Percentiles rank a stretch among this genome's conserved stretches.
These are phyloP conservation scores for Chionis minor DNA, from an alignment of 2,113 vertebrate species.

Conservation along the genomic window DNA sequence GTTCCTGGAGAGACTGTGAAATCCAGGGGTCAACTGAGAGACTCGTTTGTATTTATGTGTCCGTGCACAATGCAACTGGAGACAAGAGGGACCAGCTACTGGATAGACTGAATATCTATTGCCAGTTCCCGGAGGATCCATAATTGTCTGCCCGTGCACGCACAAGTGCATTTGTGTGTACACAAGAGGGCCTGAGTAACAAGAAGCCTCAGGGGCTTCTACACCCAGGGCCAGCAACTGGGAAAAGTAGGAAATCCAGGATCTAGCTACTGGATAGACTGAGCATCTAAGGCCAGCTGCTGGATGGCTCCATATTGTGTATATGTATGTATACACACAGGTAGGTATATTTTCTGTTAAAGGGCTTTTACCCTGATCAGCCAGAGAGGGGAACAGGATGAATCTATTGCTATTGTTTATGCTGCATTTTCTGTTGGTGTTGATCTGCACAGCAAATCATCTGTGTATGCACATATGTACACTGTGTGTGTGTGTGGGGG, in stretches of 20 bases:
- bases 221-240: neutral
- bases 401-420: neutral
- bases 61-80: neutral
- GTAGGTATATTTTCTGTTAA: neutral
- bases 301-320: neutral
- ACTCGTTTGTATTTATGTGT: neutral
- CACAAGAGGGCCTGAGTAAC: neutral
- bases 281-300: neutral
- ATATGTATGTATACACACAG: neutral
- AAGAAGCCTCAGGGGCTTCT: neutral
- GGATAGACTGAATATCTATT: neutral
- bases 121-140: neutral
- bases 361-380: neutral
- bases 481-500: neutral
- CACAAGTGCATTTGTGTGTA: fast-evolving
- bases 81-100: neutral
- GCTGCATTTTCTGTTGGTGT: neutral
- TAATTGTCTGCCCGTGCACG: neutral
- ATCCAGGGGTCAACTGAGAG: neutral
- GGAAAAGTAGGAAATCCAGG: neutral
- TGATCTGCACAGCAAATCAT: neutral
- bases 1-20: neutral
- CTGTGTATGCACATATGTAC: fast-evolving
- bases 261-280: neutral
- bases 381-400: neutral